phyloP scores from a whole-genome alignment of 2,888 invertebrate species.

The Diplolepis rosae region DNA sequence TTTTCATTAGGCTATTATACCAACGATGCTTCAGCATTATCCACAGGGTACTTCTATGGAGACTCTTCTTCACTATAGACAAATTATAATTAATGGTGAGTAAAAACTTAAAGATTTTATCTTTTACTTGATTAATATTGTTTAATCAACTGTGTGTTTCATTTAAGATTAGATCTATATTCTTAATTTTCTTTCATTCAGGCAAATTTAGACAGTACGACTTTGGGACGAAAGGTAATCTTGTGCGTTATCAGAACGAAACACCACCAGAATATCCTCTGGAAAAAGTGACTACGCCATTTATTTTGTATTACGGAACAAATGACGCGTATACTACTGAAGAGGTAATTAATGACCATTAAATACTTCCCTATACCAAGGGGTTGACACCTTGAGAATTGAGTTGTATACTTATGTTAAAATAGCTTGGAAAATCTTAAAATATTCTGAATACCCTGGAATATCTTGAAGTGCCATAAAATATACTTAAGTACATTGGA shows the following conservation, averaged over 20 bases:
- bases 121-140: no score
- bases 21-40: slow-evolving; percentile 57
- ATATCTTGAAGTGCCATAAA: no score
- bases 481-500: no score
- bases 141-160: no score
- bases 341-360: no score
- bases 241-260: slow-evolving; percentile 48
- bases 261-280: slow-evolving; percentile 74
- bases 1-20: slow-evolving; percentile 45
- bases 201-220: slow-evolving; percentile 57
- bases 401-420: no score
- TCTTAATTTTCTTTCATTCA: slow-evolving; percentile 38
- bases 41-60: slow-evolving; percentile 64
- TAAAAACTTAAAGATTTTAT: background rate
- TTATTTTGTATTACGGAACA: slow-evolving; percentile 75
- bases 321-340: slow-evolving; percentile 71
- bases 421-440: no score
- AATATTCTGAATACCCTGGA: no score
- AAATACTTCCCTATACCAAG: no score
- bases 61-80: slow-evolving; percentile 61
- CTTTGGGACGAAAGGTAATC: slow-evolving; percentile 53
- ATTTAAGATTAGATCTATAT: no score
- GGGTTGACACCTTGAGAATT: no score
- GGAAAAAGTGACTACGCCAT: slow-evolving; percentile 73
- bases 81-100: slow-evolving; percentile 61